These are phyloP conservation scores for Dasypus novemcinctus DNA, from an alignment of 2,113 vertebrate genomes.

Conservation along the genomic window DNA sequence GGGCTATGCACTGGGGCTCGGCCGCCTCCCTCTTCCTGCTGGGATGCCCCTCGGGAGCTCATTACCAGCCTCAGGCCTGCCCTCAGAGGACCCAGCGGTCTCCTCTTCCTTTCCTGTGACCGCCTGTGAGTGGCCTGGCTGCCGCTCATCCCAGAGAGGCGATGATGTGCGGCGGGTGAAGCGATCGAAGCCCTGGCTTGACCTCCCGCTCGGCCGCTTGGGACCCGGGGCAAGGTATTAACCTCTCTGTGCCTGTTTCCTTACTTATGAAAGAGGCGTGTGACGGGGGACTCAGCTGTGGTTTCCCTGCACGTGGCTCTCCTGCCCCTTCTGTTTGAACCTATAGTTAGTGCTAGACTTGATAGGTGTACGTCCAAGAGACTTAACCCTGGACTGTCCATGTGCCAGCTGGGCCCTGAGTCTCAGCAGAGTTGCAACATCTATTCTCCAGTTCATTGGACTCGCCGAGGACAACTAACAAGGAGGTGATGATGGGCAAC, in stretches of 20 bases:
- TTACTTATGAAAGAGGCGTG: background rate
- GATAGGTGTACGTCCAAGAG: too few relatives aligned
- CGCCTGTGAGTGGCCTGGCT: background rate
- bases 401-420: too few relatives aligned
- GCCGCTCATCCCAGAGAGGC: background rate
- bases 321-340: too few relatives aligned
- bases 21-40: background rate
- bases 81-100: background rate
- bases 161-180: background rate
- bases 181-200: background rate
- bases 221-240: background rate
- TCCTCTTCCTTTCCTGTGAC: background rate
- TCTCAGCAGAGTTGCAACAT: too few relatives aligned
- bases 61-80: background rate
- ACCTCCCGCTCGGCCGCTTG: background rate
- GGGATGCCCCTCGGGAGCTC: background rate
- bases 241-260: background rate
- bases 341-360: too few relatives aligned
- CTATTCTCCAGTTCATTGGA: too few relatives aligned
- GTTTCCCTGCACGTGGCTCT: too few relatives aligned
- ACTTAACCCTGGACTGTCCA: too few relatives aligned
- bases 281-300: too few relatives aligned
- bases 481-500: too few relatives aligned
- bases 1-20: background rate
- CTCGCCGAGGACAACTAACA: too few relatives aligned